Percentiles rank a stretch among this genome's conserved stretches.
These are phyloP conservation scores for Xiphophorus couchianus DNA, from an alignment of 2,113 vertebrate genomes.

Conservation along the genomic window DNA sequence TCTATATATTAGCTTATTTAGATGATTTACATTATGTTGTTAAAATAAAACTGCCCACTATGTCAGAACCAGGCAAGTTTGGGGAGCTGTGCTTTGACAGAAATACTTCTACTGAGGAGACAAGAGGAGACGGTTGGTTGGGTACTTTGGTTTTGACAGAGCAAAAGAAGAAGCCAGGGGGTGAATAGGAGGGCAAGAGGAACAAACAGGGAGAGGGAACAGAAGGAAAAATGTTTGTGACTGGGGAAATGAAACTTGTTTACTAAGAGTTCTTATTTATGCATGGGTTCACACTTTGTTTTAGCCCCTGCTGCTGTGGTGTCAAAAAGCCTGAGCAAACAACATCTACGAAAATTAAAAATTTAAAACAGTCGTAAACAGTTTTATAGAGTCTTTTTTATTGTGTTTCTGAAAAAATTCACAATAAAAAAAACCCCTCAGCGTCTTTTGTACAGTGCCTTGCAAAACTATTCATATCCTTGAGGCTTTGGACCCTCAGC, in stretches of 20 bases:
- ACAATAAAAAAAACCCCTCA: no score
- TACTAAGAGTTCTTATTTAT: slow-evolving; percentile 37
- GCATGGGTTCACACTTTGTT: slow-evolving; percentile 46
- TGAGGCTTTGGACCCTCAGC: no score
- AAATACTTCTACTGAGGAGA: slow-evolving; percentile 21
- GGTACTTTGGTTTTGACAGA: slow-evolving; percentile 32
- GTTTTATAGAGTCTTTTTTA: slow-evolving; percentile 14
- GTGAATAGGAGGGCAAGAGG: not conserved
- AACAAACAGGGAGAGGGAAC: not conserved
- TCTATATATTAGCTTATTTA: slow-evolving; percentile 18
- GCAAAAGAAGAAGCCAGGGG: not conserved
- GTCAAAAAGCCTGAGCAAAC: slow-evolving; percentile 15
- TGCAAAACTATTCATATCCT: no score
- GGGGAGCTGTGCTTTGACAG: slow-evolving; percentile 24
- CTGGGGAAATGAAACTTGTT: slow-evolving; percentile 25
- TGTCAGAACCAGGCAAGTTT: slow-evolving; percentile 39
- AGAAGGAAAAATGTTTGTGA: not conserved
- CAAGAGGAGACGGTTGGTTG: slow-evolving; percentile 8
- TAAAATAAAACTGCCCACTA: slow-evolving; percentile 1
- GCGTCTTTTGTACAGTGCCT: no score
- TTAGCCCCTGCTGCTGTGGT: slow-evolving; percentile 9
- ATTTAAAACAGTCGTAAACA: slow-evolving; percentile 13
- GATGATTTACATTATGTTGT: not conserved
- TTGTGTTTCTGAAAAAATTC: not conserved
- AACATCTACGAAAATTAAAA: slow-evolving; percentile 37